phyloP scores from a whole-genome alignment of 2,113 vertebrate genomes.

The Manacus vitellinus region DNA sequence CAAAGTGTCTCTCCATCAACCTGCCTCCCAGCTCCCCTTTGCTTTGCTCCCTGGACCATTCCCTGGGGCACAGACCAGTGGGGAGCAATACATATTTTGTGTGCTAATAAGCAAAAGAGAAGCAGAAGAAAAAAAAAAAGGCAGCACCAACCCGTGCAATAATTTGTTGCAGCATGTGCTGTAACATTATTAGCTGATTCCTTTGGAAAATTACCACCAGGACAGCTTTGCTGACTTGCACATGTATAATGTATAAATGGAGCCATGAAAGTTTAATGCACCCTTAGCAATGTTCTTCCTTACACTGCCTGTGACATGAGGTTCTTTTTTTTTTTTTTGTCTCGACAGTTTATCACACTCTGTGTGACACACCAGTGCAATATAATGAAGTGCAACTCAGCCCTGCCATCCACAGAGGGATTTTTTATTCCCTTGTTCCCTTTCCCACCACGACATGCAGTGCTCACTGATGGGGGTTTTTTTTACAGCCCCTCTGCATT shows the following conservation, averaged over 20 bases:
- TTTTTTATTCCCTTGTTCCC: neutral
- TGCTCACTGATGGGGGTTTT: neutral
- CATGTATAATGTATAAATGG: conserved; percentile 44
- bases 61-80: neutral
- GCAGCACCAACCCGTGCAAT: neutral
- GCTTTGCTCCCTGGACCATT: neutral
- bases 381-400: neutral
- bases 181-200: neutral
- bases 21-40: neutral
- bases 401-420: neutral
- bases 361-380: neutral
- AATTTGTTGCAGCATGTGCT: conserved; percentile 12
- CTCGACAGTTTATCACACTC: conserved; percentile 1
- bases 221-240: conserved; percentile 54
- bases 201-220: conserved; percentile 36
- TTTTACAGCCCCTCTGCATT: neutral
- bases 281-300: neutral
- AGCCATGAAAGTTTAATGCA: conserved; percentile 64
- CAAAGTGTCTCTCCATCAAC: neutral
- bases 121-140: neutral
- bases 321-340: neutral
- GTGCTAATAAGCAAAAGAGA: neutral
- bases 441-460: neutral
- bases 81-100: neutral
- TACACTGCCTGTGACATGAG: neutral